Evolutionary conservation across 2,113 vertebrate genomes (phyloP).

Genomic region (Vulpes ferrilata): DNA sequence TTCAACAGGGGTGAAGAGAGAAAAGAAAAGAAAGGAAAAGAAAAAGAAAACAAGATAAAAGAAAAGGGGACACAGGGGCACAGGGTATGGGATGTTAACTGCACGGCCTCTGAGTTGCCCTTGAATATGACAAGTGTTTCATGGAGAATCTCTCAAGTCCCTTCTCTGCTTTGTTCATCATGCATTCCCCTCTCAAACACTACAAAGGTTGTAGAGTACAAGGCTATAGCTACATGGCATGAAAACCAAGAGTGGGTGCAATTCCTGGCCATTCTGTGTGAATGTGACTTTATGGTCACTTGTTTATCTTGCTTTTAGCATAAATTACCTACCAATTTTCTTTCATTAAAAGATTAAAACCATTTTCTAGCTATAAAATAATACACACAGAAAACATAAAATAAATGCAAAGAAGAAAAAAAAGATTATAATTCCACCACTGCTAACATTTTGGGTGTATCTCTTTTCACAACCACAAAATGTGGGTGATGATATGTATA

Average conservation of each 20-base stretch:
- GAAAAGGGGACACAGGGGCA: background rate
- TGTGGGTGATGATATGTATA: too few species aligned
- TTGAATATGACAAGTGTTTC: background rate
- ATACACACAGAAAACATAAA: background rate
- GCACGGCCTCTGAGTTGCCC: background rate
- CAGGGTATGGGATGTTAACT: background rate
- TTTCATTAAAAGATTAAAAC: background rate
- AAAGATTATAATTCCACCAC: background rate
- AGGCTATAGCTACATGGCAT: fast-evolving
- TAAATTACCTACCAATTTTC: background rate
- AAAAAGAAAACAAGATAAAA: background rate
- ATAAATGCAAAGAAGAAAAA: slow-evolving; percentile 6
- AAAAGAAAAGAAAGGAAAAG: background rate
- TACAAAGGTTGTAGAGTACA: background rate
- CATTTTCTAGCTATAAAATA: background rate
- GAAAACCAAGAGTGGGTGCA: background rate
- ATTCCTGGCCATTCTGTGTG: fast-evolving
- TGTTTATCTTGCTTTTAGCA: background rate
- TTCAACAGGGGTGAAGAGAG: background rate
- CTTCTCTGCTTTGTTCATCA: background rate
- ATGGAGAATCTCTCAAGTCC: background rate
- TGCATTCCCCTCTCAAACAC: background rate
- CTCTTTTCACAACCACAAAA: background rate
- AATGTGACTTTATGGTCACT: background rate
- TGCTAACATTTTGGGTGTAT: background rate